Conservation (phyloP, 2,888 invertebrate species). For the Eurois occulta region DNA sequence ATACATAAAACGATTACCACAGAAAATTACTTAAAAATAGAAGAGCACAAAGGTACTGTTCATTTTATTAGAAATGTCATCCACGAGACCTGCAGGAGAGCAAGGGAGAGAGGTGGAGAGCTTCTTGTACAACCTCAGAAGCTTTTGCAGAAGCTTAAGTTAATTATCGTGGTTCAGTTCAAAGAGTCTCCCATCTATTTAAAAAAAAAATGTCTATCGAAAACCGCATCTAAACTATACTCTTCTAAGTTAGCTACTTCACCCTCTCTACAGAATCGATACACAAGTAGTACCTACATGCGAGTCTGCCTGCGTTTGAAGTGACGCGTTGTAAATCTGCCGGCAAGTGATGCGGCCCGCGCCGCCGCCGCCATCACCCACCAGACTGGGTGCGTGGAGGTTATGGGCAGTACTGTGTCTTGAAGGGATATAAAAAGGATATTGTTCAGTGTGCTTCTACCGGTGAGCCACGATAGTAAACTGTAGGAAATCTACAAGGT, state of each 20-base stretch:
- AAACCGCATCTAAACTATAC: background rate
- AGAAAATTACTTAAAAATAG: background rate
- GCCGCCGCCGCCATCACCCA: slow-evolving; percentile 26
- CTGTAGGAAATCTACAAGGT: too few relatives aligned
- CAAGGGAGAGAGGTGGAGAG: background rate
- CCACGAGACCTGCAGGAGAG: background rate
- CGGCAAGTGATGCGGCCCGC: slow-evolving; percentile 55
- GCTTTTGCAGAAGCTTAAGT: background rate
- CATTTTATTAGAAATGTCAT: background rate
- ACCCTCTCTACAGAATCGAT: background rate
- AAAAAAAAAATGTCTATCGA: background rate
- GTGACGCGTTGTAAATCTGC: slow-evolving; percentile 70
- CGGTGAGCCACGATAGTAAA: background rate
- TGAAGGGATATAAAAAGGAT: background rate
- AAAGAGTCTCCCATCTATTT: background rate
- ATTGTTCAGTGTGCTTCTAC: background rate
- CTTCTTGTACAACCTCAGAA: background rate
- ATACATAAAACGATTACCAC: background rate
- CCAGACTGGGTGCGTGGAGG: background rate
- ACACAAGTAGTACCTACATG: background rate
- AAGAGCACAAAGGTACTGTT: background rate
- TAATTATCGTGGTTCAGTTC: background rate
- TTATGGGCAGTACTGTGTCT: slow-evolving; percentile 10
- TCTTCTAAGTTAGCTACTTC: too few relatives aligned
- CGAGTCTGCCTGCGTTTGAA: slow-evolving; percentile 60